Conservation (phyloP, 2,797 vertebrate species). For the Darevskia mixta region DNA sequence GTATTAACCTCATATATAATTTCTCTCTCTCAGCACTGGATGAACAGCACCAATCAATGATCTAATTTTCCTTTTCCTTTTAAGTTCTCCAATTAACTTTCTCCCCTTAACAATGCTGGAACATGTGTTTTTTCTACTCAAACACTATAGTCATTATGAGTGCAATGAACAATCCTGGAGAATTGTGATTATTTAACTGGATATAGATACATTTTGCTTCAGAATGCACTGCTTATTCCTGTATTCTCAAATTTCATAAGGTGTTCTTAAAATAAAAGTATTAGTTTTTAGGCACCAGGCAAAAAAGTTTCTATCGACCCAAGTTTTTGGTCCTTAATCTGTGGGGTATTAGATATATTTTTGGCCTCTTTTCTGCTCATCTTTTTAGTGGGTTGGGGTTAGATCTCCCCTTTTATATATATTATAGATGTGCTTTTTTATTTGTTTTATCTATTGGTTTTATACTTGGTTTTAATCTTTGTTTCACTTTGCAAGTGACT, state of each 20-base stretch:
- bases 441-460: too few species aligned
- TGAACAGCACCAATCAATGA: slow-evolving; percentile 8
- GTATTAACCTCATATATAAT: slow-evolving; percentile 34
- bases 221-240: background rate
- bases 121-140: background rate
- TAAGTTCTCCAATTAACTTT: slow-evolving; percentile 16
- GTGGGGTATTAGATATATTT: background rate
- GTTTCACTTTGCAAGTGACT: too few species aligned
- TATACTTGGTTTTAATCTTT: too few species aligned
- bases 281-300: too few species aligned
- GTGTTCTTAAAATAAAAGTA: background rate
- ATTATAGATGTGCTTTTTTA: too few species aligned
- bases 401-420: too few species aligned
- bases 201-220: background rate
- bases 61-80: slow-evolving; percentile 14
- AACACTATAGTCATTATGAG: background rate
- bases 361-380: background rate
- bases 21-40: slow-evolving; percentile 23
- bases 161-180: background rate
- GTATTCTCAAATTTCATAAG: background rate
- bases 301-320: background rate
- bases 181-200: background rate
- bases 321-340: background rate
- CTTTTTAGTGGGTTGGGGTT: too few species aligned
- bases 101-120: background rate